phyloP scores from a whole-genome alignment of 1,140 invertebrate genomes.

The Pseudachorutes palmiensis region DNA sequence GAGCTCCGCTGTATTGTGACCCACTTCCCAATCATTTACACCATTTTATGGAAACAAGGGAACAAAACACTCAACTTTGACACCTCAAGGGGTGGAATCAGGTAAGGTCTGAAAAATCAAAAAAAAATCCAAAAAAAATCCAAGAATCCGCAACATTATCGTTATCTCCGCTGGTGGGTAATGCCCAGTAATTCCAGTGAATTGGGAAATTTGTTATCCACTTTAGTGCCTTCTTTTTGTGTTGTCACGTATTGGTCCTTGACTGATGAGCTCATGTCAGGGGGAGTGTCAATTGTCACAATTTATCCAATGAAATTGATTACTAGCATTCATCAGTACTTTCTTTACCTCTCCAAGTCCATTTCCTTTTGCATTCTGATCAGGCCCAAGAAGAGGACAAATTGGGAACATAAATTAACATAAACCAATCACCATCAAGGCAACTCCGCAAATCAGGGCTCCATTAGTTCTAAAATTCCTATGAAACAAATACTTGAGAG shows the following conservation, averaged over 20 bases:
- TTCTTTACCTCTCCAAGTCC: neutral
- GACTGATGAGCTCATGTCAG: neutral
- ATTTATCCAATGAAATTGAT: neutral
- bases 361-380: neutral
- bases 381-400: too few relatives aligned
- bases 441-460: neutral
- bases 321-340: neutral
- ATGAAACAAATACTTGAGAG: neutral
- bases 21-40: conserved; percentile 60
- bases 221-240: neutral
- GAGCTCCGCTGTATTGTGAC: conserved; percentile 74
- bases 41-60: conserved; percentile 68
- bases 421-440: neutral
- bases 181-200: too few relatives aligned
- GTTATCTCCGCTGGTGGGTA: too few relatives aligned
- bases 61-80: conserved; percentile 71
- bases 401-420: neutral
- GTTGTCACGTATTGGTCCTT: neutral
- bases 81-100: conserved; percentile 71
- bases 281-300: neutral
- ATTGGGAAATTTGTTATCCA: neutral
- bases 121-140: neutral
- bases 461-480: neutral
- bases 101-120: conserved; percentile 47
- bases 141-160: too few relatives aligned